Evolutionary conservation across 2,888 invertebrate genomes (phyloP).

Genomic region (Reticulitermes lucifugus): DNA sequence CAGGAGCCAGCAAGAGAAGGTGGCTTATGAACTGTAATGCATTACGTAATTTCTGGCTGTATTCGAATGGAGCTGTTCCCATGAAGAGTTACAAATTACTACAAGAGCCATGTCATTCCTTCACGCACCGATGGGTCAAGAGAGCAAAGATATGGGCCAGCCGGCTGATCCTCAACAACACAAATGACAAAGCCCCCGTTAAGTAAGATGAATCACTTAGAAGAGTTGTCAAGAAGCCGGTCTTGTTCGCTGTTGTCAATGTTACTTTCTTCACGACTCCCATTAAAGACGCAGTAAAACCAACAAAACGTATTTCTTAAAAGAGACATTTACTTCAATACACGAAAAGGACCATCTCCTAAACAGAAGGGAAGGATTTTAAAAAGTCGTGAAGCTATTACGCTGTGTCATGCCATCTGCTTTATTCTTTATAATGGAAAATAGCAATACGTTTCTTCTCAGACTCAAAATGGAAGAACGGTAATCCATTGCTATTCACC

Average conservation of each 20-base stretch:
- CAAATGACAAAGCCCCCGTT: background rate
- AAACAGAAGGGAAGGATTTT: background rate
- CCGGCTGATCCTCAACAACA: background rate
- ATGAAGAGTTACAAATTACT: slow-evolving; percentile 10
- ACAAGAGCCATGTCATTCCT: background rate
- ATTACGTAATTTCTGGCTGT: background rate
- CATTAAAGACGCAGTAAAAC: background rate
- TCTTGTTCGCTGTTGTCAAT: background rate
- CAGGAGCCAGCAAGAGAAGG: background rate
- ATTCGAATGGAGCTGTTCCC: background rate
- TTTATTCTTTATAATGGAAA: background rate
- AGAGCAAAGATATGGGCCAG: background rate
- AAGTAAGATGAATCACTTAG: slow-evolving; percentile 8
- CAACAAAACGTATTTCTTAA: background rate
- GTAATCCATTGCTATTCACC: background rate
- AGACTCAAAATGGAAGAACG: background rate
- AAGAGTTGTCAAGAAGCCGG: background rate
- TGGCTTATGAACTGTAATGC: background rate
- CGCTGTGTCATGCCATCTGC: slow-evolving; percentile 4
- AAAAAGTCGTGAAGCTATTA: background rate
- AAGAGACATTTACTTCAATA: background rate
- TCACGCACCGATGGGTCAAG: background rate
- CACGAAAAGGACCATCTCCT: background rate
- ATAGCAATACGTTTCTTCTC: background rate
- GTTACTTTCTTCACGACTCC: background rate